phyloP scores from a whole-genome alignment of 1,140 invertebrate genomes.

The Melitaea cinxia region DNA sequence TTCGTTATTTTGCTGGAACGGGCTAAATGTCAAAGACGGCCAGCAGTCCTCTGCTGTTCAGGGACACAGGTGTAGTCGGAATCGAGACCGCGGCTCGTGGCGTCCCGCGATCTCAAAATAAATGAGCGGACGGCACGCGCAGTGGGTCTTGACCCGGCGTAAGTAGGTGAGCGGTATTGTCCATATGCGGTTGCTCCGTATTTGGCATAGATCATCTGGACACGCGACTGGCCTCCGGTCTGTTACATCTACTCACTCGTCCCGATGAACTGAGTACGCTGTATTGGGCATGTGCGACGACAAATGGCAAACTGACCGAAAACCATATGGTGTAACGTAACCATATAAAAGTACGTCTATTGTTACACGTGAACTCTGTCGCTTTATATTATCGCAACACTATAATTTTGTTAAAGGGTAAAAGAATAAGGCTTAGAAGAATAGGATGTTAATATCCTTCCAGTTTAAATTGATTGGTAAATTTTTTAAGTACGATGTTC shows the following conservation, averaged over 20 bases:
- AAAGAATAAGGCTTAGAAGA: no score
- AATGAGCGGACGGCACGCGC: conserved; percentile 9
- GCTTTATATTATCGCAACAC: no score
- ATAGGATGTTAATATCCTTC: no score
- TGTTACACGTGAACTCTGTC: not conserved
- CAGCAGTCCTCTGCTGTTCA: not conserved
- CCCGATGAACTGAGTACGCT: not conserved
- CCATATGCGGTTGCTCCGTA: conserved; percentile 47
- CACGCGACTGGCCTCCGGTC: conserved; percentile 3
- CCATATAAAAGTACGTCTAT: not conserved
- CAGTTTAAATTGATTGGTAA: no score
- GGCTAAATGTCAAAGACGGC: conserved; percentile 1
- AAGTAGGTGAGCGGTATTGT: conserved; percentile 40
- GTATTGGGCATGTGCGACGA: not conserved
- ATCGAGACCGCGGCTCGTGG: not conserved
- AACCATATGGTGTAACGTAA: conserved; percentile 1
- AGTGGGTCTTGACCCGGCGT: conserved; percentile 35
- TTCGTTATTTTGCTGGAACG: not conserved
- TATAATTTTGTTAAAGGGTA: no score
- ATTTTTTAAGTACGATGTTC: not conserved
- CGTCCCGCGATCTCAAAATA: conserved; percentile 9
- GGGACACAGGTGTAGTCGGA: not conserved
- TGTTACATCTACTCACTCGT: not conserved
- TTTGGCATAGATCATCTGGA: conserved; percentile 51
- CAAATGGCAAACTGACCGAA: not conserved